Base-by-base conservation (phyloP, 2,888 invertebrate species). In the Pammene fasciana region DNA sequence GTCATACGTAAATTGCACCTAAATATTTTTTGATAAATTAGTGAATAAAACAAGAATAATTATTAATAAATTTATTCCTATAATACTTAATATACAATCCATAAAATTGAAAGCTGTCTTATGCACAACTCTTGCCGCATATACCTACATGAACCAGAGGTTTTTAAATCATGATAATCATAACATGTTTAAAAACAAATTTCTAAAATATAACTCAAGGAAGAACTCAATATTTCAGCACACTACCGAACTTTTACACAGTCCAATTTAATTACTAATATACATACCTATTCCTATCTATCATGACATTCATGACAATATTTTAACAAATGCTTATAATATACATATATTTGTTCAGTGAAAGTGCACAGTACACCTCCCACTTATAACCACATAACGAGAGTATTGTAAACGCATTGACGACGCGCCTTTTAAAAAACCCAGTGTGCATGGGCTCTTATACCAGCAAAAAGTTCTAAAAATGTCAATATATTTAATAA, bases 11-110 rank as follows among this genome's bases (percentile, higher is more conserved):
- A n/a, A n/a, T 1, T 7, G 9, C 7, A 38, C 1, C 38, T 7
- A 38, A 38, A 38, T 38, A 9, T 38, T 7, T n/a, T 38, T 38
- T 38, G 38, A 18, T 7, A 41, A 3, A 8, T 45, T 43, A 59
- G 16, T 38, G 5, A 56, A 13, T 46, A 66, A 67, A 67, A 67
- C 59, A 43, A 45, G 5, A 8, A 14, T 59, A 10, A 34, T 14
- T 66, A 52, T 50, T 16, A 7, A 52, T 50, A 59, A 6, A 50
- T 67, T 59, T 67, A 59, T 67, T 67, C 57, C 14, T 34, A 48
- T 52, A 62, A 59, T 36, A 65, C 36, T 52, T 52, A 48, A 45
- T 55, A 45, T 55, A 55, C 14, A 57, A 50, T 66, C 38, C 50
- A 52, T 52, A 62, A 41, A 18, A 41, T 62, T 50, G 52, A 62